Evolutionary conservation across 64 coral and sea anemone genomes (phyloP), one percentile per base, ranked within the genome.

Genomic region (Astreopora myriophthalma): DNA sequence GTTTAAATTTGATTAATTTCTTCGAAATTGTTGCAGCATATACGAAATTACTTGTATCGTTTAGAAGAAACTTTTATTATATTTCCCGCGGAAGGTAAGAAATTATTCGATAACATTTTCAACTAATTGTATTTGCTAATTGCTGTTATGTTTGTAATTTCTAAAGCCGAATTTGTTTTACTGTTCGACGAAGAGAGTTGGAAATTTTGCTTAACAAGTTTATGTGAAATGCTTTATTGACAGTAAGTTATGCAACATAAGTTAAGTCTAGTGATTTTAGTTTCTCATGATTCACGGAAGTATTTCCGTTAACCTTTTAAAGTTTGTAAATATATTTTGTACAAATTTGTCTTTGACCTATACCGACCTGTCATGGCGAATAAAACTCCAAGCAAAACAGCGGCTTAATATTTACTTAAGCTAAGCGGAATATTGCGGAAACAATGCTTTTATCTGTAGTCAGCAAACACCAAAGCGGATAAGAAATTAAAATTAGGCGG

Each of bases 271-370:
- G 40, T 16, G 76, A 13, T 83, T 83, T 65, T 65, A 83, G 55
- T 37, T 34, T 58, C 36, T 66, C 35, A 37, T n/a, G 32, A 34
- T 83, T 65, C 33, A 35, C 32, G 51, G 48, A 38, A 64, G 51
- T 64, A 37, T 63, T 83, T 83, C 79, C 57, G 79, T 64, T 83
- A 83, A 65, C 33, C 34, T 63, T 60, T 64, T 63, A 36, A 83
- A 83, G 57, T 83, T 38, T 64, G 32, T 83, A 83, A 83, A 83
- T 83, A 83, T 32, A 83, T 65, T 55, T 83, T 83, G 79, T 64
- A 24, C 20, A 36, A 83, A 83, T 83, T 83, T 24, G 79, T 64
- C 30, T 83, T 63, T 65, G 52, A 65, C 65, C 79, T 30, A 30
- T 9, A 37, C 20, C 55, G 25, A 30, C 65, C 34, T 64, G 34